These are phyloP conservation scores for Notocelia uddmanniana DNA, from an alignment of 2,888 invertebrate species.

Conservation along the genomic window DNA sequence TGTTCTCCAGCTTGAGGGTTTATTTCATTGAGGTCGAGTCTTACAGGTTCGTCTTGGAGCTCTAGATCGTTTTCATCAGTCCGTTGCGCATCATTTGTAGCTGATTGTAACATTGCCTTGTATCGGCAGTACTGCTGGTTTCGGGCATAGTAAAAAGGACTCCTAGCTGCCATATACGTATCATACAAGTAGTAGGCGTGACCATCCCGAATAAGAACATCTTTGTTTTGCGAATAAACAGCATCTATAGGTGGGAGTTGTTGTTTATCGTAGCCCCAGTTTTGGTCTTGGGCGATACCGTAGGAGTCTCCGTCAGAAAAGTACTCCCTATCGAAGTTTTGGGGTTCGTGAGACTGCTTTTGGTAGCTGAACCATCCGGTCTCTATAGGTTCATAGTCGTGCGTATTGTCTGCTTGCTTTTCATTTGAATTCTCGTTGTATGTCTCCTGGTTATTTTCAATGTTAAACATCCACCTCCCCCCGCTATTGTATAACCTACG, in stretches of 20 bases:
- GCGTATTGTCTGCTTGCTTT: constrained; percentile 47
- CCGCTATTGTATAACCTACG: constrained; percentile 67
- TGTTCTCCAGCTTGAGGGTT: constrained; percentile 59
- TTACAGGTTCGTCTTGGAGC: constrained; percentile 53
- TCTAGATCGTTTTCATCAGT: constrained; percentile 51
- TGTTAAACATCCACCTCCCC: constrained; percentile 49
- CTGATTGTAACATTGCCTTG: not conserved
- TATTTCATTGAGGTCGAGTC: constrained; percentile 54
- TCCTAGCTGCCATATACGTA: constrained; percentile 58
- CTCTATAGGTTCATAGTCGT: constrained; percentile 70
- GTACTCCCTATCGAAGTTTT: constrained; percentile 53
- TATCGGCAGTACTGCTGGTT: constrained; percentile 59
- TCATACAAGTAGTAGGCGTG: constrained; percentile 59
- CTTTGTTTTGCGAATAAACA: constrained; percentile 58
- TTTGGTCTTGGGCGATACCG: constrained; percentile 52
- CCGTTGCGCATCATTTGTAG: not conserved
- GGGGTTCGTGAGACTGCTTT: constrained; percentile 74
- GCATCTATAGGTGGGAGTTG: constrained; percentile 48
- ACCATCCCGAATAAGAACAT: constrained; percentile 59
- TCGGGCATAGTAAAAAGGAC: constrained; percentile 73
- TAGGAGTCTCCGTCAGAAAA: constrained; percentile 56
- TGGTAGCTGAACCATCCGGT: constrained; percentile 81
- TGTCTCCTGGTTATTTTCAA: constrained; percentile 9
- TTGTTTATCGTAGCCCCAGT: constrained; percentile 48
- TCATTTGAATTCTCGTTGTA: constrained; percentile 53